Evolutionary conservation across 2,113 vertebrate species (phyloP), one percentile per base, ranked within the genome.

Genomic region (Haliaeetus leucogaster): DNA sequence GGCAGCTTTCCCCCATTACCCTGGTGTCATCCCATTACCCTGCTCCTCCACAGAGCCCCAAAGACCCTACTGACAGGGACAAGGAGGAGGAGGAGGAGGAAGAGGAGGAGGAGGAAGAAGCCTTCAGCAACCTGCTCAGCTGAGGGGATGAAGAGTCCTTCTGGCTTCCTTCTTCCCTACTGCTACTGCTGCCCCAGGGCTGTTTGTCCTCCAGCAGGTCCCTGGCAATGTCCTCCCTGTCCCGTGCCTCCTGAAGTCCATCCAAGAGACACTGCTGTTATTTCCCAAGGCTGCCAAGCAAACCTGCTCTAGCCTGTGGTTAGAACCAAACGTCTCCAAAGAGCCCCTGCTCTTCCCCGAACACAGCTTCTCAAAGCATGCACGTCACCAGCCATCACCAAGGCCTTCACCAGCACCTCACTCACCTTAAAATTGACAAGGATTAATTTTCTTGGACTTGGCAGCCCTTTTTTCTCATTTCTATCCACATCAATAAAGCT

Each of bases 301-400:
- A 82, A 83, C 26, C 14, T 13, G 7, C 17, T n/a, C 38, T 30
- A 17, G 43, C 13, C 47, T 45, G 12, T 38, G 11, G 20, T 42
- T 65, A 68, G 48, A 83, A 86, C 59, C 15, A 68, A 82, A 45
- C 43, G 26, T 59, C 78, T 72, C n/a, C 76, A 59, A 76, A 88
- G 66, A 59, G 15, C 10, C 80, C 32, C 61, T 68, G 52, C 20
- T 72, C 36, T 32, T 73, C 29, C 55, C 16, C 0, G 0, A 52
- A 62, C 42, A 38, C 21, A 16, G 4, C 13, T 73, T 48, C 52
- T 45, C 4, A 6, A 38, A 73, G 47, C 1, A 0, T 23, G 13
- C 52, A 40, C 0, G 0, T 15, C 10, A 7, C 26, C 3, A 9
- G 56, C 29, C 50, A 29, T 36, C 40, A 67, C 11, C 4, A 7